Percentiles rank a stretch among this genome's conserved stretches.
These are phyloP conservation scores for Selenia dentaria DNA, from an alignment of 2,888 invertebrate species.

Conservation along the genomic window DNA sequence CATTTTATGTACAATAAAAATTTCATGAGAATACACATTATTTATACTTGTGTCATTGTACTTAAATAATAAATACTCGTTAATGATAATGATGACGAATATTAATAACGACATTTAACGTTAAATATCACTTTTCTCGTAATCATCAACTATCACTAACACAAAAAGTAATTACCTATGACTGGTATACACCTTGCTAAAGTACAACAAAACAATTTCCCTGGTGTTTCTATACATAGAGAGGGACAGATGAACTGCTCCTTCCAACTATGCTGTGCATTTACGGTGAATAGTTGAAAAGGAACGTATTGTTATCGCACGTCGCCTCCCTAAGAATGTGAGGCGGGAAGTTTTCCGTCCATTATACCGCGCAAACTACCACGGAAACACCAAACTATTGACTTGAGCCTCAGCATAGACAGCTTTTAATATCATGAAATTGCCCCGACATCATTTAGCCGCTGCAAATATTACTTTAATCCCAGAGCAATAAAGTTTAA, in stretches of 20 bases:
- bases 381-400: slow-evolving; percentile 73
- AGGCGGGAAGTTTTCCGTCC: slow-evolving; percentile 64
- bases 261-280: slow-evolving; percentile 46
- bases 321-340: slow-evolving; percentile 67
- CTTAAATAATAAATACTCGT: no score
- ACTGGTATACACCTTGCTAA: no score
- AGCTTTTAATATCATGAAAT: slow-evolving; percentile 81
- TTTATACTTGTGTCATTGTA: no score
- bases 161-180: no score
- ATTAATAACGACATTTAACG: no score
- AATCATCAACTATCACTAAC: no score
- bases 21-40: no score
- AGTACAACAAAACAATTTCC: no score
- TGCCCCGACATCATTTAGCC: slow-evolving; percentile 80
- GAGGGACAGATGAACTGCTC: slow-evolving; percentile 30
- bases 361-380: slow-evolving; percentile 71
- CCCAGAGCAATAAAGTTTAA: slow-evolving; percentile 83
- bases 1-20: no score
- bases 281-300: slow-evolving; percentile 64
- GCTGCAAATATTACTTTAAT: slow-evolving; percentile 84
- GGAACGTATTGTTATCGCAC: slow-evolving; percentile 74
- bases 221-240: no score
- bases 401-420: slow-evolving; percentile 72
- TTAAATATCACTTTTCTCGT: no score
- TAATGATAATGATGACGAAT: no score